phyloP scores from a whole-genome alignment of 2,113 vertebrate genomes.

The Nycticryphes semicollaris region DNA sequence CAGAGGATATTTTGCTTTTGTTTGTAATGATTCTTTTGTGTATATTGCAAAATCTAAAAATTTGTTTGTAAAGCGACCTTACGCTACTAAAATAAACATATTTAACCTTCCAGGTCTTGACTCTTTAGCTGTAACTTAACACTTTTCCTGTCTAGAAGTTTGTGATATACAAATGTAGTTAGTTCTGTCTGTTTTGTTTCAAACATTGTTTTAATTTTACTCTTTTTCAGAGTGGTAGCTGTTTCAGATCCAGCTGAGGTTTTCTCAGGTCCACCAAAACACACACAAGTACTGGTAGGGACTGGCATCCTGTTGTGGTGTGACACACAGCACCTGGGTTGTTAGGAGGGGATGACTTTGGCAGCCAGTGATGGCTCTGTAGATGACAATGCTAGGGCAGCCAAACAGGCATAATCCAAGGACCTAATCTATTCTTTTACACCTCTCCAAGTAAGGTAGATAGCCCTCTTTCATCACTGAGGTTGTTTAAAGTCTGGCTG shows the following conservation, averaged over 20 bases:
- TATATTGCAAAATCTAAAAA: slow-evolving; percentile 32
- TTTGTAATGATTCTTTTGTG: slow-evolving; percentile 45
- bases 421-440: neutral
- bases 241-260: neutral
- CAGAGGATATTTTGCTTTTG: slow-evolving; percentile 38
- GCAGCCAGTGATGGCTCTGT: neutral
- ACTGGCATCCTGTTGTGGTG: neutral
- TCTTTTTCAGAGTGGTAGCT: neutral
- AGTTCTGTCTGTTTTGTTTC: neutral
- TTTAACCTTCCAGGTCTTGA: slow-evolving; percentile 53
- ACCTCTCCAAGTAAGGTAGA: neutral
- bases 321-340: neutral
- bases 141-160: neutral
- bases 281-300: neutral
- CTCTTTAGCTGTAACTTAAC: neutral
- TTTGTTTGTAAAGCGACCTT: slow-evolving; percentile 51
- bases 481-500: neutral
- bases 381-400: neutral
- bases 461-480: neutral
- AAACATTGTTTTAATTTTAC: neutral
- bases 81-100: slow-evolving; percentile 70
- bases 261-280: neutral
- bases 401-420: neutral
- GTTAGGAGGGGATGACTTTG: neutral
- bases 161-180: neutral